These are phyloP conservation scores for Pristionchus japonicus DNA, from an alignment of 2,888 invertebrate species.

Conservation along the genomic window DNA sequence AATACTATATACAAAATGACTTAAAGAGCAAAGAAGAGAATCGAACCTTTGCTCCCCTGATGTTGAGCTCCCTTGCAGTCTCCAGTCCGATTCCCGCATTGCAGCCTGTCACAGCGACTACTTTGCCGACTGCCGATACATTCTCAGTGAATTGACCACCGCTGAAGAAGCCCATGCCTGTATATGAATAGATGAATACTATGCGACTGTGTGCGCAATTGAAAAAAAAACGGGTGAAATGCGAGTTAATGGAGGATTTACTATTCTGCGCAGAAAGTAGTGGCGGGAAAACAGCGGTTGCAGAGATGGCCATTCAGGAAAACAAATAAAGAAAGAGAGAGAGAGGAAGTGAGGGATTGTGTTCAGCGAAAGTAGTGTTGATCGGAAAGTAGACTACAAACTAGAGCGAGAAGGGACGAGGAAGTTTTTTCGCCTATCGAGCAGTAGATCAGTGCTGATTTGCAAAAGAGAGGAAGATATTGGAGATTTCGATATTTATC, in stretches of 20 bases:
- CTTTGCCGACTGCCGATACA: conserved; percentile 81
- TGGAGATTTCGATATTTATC: too few species aligned
- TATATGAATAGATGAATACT: neutral
- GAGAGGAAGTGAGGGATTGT: neutral
- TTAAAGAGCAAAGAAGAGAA: neutral
- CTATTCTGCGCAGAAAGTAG: too few species aligned
- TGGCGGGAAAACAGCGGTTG: neutral
- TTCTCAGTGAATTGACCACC: conserved; percentile 72
- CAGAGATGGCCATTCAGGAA: neutral
- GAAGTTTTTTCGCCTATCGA: neutral
- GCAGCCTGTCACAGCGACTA: conserved; percentile 82
- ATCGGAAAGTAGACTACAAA: neutral
- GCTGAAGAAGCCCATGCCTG: conserved; percentile 60
- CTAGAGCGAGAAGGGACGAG: neutral
- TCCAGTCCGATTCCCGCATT: conserved; percentile 82
- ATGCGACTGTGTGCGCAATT: too few species aligned
- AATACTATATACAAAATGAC: too few species aligned
- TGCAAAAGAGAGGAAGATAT: too few species aligned
- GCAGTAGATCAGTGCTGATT: neutral
- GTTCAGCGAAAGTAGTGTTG: neutral
- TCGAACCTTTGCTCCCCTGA: conserved; percentile 68
- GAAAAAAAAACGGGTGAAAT: too few species aligned
- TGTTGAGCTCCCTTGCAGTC: conserved; percentile 66
- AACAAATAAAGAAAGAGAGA: neutral
- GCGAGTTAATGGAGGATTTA: too few species aligned